These are phyloP conservation scores for Danionella cerebrum DNA, from an alignment of 2,113 vertebrate species.

Conservation along the genomic window DNA sequence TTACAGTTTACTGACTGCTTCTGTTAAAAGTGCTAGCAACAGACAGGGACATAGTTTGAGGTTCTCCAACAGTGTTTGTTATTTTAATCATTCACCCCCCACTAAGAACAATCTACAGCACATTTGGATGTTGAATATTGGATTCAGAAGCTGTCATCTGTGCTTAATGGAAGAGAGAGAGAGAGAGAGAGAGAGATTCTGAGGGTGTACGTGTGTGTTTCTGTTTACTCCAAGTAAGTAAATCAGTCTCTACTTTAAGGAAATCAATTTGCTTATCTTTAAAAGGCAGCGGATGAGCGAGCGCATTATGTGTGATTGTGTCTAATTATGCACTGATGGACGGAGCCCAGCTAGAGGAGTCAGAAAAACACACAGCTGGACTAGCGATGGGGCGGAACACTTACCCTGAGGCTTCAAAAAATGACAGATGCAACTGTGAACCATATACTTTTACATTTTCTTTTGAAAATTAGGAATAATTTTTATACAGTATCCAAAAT, in stretches of 20 bases:
- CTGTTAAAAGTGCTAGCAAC: background rate
- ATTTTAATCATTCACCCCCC: conserved; percentile 37
- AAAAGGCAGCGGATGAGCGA: conserved; percentile 48
- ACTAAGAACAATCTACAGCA: conserved; percentile 40
- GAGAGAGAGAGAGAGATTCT: conserved; percentile 7
- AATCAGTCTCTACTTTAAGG: conserved; percentile 27
- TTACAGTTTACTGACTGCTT: background rate
- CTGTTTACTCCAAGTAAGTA: conserved; percentile 20
- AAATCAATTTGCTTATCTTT: conserved; percentile 49
- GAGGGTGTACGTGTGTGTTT: background rate
- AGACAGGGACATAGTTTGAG: background rate
- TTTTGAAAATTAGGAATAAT: no score
- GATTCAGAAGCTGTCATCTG: conserved; percentile 34
- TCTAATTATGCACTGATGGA: conserved; percentile 56
- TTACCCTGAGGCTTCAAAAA: no score
- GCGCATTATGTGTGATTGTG: conserved; percentile 50
- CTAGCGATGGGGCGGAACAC: background rate
- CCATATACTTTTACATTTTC: no score
- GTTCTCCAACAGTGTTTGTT: background rate
- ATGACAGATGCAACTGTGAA: no score
- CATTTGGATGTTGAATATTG: conserved; percentile 46
- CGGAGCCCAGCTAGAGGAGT: conserved; percentile 12
- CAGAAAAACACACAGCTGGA: background rate
- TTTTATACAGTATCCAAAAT: no score
- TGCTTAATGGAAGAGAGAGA: conserved; percentile 26